phyloP scores from a whole-genome alignment of 2,113 vertebrate species.

The Paedocypris sp. region DNA sequence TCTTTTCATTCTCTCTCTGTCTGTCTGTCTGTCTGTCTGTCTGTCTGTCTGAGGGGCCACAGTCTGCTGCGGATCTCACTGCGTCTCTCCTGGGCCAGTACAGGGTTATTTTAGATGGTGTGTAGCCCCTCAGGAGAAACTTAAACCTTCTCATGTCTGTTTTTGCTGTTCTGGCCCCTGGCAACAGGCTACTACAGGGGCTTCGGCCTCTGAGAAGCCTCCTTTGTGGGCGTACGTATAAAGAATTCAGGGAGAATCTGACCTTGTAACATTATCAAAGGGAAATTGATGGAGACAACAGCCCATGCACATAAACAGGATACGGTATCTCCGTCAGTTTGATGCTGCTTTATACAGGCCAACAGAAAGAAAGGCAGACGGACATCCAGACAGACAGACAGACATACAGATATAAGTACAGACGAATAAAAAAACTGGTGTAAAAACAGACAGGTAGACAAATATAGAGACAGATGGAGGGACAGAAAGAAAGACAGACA shows the following conservation, averaged over 20 bases:
- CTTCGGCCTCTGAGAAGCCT: constrained; percentile 5
- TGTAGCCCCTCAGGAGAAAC: not conserved
- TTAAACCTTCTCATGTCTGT: constrained; percentile 21
- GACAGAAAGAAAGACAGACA: no score
- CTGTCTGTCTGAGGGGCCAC: not conserved
- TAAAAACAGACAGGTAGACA: no score
- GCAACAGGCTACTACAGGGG: constrained; percentile 17
- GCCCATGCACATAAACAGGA: not conserved
- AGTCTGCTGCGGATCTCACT: not conserved
- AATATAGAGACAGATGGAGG: no score
- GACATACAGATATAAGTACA: no score
- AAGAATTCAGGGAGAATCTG: not conserved
- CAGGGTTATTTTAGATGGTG: not conserved
- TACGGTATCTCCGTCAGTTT: no score
- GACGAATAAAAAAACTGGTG: no score
- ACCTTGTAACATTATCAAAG: not conserved
- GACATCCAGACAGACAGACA: no score
- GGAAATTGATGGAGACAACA: constrained; percentile 11
- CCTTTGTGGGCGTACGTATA: no score
- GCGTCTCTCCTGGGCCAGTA: not conserved
- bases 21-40: no score
- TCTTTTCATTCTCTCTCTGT: no score
- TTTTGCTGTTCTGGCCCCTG: constrained; percentile 16
- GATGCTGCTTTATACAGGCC: no score
- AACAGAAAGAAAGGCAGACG: no score